Base-by-base conservation (phyloP, 2,113 vertebrate species). In the Apteryx mantelli region DNA sequence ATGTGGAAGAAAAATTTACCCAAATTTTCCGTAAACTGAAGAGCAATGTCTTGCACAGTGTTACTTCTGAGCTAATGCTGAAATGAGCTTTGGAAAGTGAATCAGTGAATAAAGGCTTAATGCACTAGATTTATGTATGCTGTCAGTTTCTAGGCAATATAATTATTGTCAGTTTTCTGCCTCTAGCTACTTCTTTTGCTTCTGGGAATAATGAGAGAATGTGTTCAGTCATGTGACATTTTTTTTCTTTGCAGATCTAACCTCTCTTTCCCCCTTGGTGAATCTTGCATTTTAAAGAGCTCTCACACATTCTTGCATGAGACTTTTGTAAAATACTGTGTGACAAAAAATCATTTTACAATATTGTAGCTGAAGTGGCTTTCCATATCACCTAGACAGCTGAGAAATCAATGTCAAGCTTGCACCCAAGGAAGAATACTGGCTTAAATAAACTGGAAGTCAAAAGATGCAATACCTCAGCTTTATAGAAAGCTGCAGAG, bases 151-250 rank as follows among this genome's bases (percentile, higher is more conserved):
- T 85, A 96, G 95, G 97, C 94, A 94, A 82, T 96, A 68, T 77
- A 96, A 96, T 97, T 97, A 96, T 96, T 96, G 96, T 93, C 95
- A 88, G 93, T 96, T 96, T 97, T 97, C 95, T 97, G 89, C 96
- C 95, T 96, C 82, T 79, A 97, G 91, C 85, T 95, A 82, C 83
- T 96, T 76, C 94, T 96, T 96, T 76, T 79, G 94, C 93, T 98
- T 96, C 95, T 97, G 95, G 97, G 96, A 98, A 95, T 76, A 91
- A 89, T 69, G 92, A 93, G 95, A 53, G 61, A 91, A 83, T 85
- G 88, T 95, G 91, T 97, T 94, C 94, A 90, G 83, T 85, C 94
- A 86, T 83, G 82, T 97, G 92, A 95, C 76, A 61, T 95, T 95
- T 89, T 79, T 52, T 77, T 50, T 87, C 82, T 82, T 91, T 75